Evolutionary conservation across 1,140 invertebrate species (phyloP), one percentile per base, ranked within the genome.

Genomic region (Araneus ventricosus): DNA sequence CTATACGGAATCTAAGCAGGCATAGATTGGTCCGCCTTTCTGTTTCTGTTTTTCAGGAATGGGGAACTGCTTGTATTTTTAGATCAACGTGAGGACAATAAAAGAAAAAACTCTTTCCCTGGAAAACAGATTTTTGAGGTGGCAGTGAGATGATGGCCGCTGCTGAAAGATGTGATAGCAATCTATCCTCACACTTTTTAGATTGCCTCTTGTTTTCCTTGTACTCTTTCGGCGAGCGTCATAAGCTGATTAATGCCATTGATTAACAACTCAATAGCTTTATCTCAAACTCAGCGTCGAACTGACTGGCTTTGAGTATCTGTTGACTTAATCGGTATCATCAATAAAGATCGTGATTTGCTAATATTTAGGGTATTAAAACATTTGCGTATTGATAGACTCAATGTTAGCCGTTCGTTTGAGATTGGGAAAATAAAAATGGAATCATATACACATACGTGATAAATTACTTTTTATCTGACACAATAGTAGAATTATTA

Each of bases 81-180:
- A 52, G 45, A 52, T 52, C 45, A 1, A 8, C 45, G 17, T 17
- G 1, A 17, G 24, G 24, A 61, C 2, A 61, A 8, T 63, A 6
- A n/a, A 6, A 45, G 41, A 17, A 52, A 52, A 52, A 3, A n/a
- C 4, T 20, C 5, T 8, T 14, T n/a, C 17, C 24, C 14, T 24
- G 34, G 34, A 87, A 87, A 57, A 37, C 41, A 87, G 10, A 37
- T 61, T 87, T 37, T 87, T 61, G 41, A 57, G 24, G 52, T 84
- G 80, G 14, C 17, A 27, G 24, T n/a, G 24, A n/a, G 79, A 39
- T 45, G 39, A 45, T 45, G 45, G 45, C 27, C 22, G 39, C 7
- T 52, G 27, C 7, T 84, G 45, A 41, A 27, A 24, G 39, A 45
- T 37, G 22, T 14, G 70, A 34, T 34, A 20, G 34, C 5, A 20